A percentile compares a stretch with the other conserved stretches of the same genome.
phyloP scores from a whole-genome alignment of 2,888 invertebrate species.

The Elysia crispata region DNA sequence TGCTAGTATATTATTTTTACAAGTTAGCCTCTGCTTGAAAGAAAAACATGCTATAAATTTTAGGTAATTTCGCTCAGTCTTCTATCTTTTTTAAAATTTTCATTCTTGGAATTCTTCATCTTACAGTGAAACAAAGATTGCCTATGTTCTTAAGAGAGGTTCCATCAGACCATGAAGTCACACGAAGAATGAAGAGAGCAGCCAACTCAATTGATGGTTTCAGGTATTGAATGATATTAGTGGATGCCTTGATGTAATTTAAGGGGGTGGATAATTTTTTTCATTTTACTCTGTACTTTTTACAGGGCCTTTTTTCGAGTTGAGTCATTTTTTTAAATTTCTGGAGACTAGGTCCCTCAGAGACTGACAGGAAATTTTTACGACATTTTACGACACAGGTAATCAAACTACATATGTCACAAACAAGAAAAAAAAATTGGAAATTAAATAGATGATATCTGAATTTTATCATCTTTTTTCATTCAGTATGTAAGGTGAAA shows the following conservation, averaged over 20 bases:
- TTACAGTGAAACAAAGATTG: slow-evolving; percentile 79
- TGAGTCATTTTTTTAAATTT: not conserved
- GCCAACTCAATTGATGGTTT: slow-evolving; percentile 87
- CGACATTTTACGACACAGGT: no score
- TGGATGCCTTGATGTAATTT: not conserved
- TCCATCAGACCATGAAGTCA: slow-evolving; percentile 86
- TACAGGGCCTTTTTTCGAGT: not conserved
- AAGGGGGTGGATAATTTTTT: not conserved
- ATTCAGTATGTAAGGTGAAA: no score
- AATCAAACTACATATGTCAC: no score
- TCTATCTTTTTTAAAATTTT: no score
- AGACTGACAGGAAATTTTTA: no score
- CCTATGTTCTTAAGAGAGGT: slow-evolving; percentile 86
- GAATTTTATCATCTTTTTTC: no score
- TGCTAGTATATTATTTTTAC: not conserved
- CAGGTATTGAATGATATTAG: slow-evolving; percentile 77
- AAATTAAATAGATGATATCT: no score
- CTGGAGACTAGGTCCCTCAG: not conserved
- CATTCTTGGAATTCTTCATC: not conserved
- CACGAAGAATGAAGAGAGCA: slow-evolving; percentile 86
- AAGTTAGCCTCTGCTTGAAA: not conserved
- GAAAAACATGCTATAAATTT: no score
- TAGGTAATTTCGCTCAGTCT: no score
- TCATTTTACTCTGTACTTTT: not conserved
- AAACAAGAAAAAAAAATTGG: no score